A percentile compares a stretch with the other conserved stretches of the same genome.
phyloP scores from a whole-genome alignment of 2,888 invertebrate genomes.

The Lordiphosa fenestrarum region DNA sequence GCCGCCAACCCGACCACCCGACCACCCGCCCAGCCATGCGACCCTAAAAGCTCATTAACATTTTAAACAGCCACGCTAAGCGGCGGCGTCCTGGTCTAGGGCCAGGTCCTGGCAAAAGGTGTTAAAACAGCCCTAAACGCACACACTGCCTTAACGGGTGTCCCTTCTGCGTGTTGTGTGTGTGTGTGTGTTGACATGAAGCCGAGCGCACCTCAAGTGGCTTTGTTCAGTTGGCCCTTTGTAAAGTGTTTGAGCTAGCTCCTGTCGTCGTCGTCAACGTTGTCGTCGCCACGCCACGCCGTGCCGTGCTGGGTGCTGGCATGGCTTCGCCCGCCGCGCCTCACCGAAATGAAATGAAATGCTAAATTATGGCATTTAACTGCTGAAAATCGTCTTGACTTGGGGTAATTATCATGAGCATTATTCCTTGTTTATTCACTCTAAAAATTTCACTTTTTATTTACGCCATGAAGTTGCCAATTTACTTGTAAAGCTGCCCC shows the following conservation, averaged over 20 bases:
- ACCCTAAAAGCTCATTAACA: slow-evolving; percentile 74
- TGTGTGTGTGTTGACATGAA: slow-evolving; percentile 65
- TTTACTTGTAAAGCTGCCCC: slow-evolving; percentile 31
- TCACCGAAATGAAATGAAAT: slow-evolving; percentile 54
- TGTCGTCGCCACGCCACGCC: slow-evolving; percentile 32
- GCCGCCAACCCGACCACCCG: slow-evolving; percentile 17
- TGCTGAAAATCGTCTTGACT: slow-evolving; percentile 64
- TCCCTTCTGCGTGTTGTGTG: slow-evolving; percentile 12
- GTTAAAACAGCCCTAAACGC: slow-evolving; percentile 71
- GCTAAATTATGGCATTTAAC: slow-evolving; percentile 70
- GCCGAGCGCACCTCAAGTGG: slow-evolving; percentile 75
- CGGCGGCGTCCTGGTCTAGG: slow-evolving; percentile 31
- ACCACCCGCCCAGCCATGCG: slow-evolving; percentile 24
- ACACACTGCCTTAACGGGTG: slow-evolving; percentile 18
- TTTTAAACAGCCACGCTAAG: slow-evolving; percentile 71
- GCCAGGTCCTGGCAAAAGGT: slow-evolving; percentile 51
- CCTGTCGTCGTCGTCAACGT: slow-evolving; percentile 14
- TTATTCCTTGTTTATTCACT: slow-evolving; percentile 72
- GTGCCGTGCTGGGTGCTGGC: slow-evolving; percentile 19
- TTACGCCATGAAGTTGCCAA: slow-evolving; percentile 44
- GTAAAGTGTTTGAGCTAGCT: slow-evolving; percentile 67
- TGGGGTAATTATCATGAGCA: slow-evolving; percentile 67
- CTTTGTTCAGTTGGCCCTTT: slow-evolving; percentile 72
- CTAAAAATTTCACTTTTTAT: slow-evolving; percentile 65
- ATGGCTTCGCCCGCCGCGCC: slow-evolving; percentile 37